Base-by-base conservation (phyloP, 2,888 invertebrate species). In the Leistus spinibarbis region DNA sequence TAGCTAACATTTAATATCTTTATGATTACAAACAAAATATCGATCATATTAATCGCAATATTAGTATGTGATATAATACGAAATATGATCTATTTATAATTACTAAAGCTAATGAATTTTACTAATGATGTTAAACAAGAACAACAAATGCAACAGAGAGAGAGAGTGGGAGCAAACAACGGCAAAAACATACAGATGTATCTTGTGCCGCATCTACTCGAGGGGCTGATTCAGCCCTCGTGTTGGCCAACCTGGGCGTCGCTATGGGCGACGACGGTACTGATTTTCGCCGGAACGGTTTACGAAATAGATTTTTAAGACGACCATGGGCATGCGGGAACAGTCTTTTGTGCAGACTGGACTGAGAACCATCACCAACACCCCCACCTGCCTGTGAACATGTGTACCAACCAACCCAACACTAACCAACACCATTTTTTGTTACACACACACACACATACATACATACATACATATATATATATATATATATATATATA, bases 281-380 rank as follows among this genome's bases (percentile, higher is more conserved):
- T 54, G 91, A 91, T 85, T 91, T 91, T 85, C 91, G 90, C 78
- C 90, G 87, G 84, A 92, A 92, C 56, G 92, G 92, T 81, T 91
- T 88, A 78, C 89, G 87, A 80, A 92, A 88, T 82, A 91, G 86
- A 84, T 88, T 89, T 84, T 91, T 90, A 85, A 91, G 88, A 79
- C 89, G 88, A 20, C 84, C 86, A 62, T 89, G 89, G 79, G 88
- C 88, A 81, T 89, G 27, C 4, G 27, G 89, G 77, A 90, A 89
- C 78, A 87, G 87, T 81, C 88, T 86, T 83, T 89, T 88, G 81
- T 88, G 84, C 82, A 87, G 80, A 77, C 89, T 88, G 76, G 88
- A 86, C 81, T 89, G 84, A 79, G 89, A 88, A 79, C 88, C 87
- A 79, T 87, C 88, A 82, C 84, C 85, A 70, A 57, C 62, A 71